These are phyloP conservation scores for Oreochromis mossambicus DNA, from an alignment of 2,797 vertebrate species.

Conservation along the genomic window DNA sequence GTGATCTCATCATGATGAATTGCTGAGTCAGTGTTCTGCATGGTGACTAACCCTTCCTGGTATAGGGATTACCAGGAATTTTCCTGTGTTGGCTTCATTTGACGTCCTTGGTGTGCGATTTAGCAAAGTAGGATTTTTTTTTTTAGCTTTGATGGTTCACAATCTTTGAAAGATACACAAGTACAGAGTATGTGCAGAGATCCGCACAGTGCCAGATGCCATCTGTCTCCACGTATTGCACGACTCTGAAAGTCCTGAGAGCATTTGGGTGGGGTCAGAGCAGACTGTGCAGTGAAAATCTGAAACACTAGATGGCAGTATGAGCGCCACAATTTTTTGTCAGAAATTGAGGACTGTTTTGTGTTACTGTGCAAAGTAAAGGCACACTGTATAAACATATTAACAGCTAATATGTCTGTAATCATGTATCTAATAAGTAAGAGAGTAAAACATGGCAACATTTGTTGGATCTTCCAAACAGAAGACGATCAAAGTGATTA, in stretches of 20 bases:
- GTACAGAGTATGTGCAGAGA: neutral
- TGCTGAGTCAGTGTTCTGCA: neutral
- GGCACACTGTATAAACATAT: neutral
- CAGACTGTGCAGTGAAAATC: neutral
- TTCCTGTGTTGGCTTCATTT: neutral
- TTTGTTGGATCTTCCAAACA: neutral
- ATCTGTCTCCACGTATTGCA: neutral
- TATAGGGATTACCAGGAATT: neutral
- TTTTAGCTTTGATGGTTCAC: no score
- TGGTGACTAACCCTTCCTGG: neutral
- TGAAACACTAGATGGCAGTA: neutral
- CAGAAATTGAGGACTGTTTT: neutral
- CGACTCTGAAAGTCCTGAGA: neutral
- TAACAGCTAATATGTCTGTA: neutral
- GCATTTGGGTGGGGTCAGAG: neutral
- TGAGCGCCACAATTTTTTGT: neutral
- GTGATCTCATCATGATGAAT: neutral
- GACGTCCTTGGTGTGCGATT: neutral
- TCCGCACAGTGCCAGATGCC: neutral
- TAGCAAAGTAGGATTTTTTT: neutral
- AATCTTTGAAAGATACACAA: neutral
- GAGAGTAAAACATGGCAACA: neutral
- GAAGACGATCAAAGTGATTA: neutral
- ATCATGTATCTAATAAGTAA: neutral
- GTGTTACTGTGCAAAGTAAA: neutral